These are phyloP conservation scores for Aphaenogaster rudis DNA, from an alignment of 1,140 invertebrate genomes.

Conservation along the genomic window DNA sequence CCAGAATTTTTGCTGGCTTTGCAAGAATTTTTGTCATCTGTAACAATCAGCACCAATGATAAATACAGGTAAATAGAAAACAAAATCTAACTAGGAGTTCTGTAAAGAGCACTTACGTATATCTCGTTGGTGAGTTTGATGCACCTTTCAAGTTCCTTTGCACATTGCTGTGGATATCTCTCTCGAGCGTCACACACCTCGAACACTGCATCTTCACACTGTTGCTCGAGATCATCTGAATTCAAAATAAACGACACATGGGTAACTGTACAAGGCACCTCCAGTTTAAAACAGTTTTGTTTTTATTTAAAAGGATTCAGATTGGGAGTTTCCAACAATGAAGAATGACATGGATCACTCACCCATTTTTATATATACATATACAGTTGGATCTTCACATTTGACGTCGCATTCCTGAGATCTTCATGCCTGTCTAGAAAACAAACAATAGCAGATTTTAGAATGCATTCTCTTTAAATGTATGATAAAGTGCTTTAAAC, in stretches of 20 bases:
- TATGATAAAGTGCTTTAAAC: neutral
- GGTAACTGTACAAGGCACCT: neutral
- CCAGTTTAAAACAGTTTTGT: neutral
- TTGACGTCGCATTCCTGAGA: neutral
- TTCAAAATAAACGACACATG: constrained; percentile 7
- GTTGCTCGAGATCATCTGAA: constrained; percentile 75
- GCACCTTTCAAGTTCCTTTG: constrained; percentile 72
- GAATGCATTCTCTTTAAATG: neutral
- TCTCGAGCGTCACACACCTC: constrained; percentile 79
- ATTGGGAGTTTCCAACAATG: neutral
- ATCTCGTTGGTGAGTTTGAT: constrained; percentile 75
- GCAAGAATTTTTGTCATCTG: constrained; percentile 55
- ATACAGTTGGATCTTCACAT: neutral
- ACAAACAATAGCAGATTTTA: neutral
- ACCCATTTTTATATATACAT: constrained; percentile 42
- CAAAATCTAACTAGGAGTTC: neutral
- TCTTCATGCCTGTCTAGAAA: neutral
- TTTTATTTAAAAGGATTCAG: neutral
- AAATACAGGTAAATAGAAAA: constrained; percentile 8
- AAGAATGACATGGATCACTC: neutral
- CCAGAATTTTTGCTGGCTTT: constrained; percentile 4
- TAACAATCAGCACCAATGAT: constrained; percentile 20
- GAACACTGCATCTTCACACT: constrained; percentile 79
- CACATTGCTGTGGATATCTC: constrained; percentile 76
- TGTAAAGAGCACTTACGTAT: constrained; percentile 64